Evolutionary conservation across 2,113 vertebrate genomes (phyloP), one percentile per base, ranked within the genome.

Genomic region (Hypocryptadius cinnamomeus): DNA sequence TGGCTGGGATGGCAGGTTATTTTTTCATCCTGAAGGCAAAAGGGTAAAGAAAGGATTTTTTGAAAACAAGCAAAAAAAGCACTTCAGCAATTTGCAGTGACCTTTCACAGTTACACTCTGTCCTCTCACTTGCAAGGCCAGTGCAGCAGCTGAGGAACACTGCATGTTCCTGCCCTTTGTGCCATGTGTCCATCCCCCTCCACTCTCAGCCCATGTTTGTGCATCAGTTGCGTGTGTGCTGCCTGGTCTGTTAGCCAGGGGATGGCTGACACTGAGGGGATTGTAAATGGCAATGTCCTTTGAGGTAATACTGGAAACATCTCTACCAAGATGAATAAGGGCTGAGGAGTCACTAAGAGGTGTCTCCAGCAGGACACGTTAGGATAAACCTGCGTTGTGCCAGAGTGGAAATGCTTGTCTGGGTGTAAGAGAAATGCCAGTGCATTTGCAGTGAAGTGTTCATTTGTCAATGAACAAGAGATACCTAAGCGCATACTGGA

Each of bases 221-320:
- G 13, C 4, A 7, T 54, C 11, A 15, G 8, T 8, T 17, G 47
- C 11, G 27, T 0, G 0, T 0, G 2, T 19, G 45, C 59, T 2
- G 13, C 44, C 83, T 73, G 59, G 3, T 65, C 33, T 48, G 31
- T 47, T 54, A 86, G 37, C 44, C 42, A 27, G 45, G 50, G 33
- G 6, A 53, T 9, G 20, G 22, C 44, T 64, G 66, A 31, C 50
- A 30, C 44, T 9, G 47, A 40, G 51, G 13, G 37, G 27, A 13
- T 6, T 71, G 64, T 59, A 65, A 77, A 77, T 94, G 72, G 89
- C 92, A 61, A n/a, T 31, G 30, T 57, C 72, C 71, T 83, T 76
- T 68, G 57, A 90, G 18, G 42, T 85, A 79, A 79, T 33, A 48
- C 66, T 81, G 86, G 54, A 90, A 90, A 68, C 57, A 42, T 61